Percentiles rank a stretch among this genome's conserved stretches.
Evolutionary conservation across 2,113 vertebrate genomes (phyloP).

Genomic region (Notarius quadriscutis): DNA sequence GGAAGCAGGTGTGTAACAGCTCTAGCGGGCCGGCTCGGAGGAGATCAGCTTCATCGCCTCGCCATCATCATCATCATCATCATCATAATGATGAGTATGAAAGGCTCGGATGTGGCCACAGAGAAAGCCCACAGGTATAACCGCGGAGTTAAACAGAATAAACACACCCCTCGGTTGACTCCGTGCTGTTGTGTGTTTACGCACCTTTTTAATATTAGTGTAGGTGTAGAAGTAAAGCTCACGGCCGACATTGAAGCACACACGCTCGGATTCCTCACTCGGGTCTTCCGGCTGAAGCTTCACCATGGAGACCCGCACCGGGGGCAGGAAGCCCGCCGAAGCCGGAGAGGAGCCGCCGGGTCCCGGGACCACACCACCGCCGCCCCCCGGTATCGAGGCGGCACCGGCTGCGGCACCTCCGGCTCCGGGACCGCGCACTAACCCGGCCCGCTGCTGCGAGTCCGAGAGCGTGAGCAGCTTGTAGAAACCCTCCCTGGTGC

Average conservation of each 20-base stretch:
- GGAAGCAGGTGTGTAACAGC: not conserved
- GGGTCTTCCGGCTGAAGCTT: slow-evolving; percentile 84
- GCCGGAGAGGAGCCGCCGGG: slow-evolving; percentile 78
- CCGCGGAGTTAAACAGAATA: not conserved
- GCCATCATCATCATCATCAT: not conserved
- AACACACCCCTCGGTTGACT: not conserved
- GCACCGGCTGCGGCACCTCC: slow-evolving; percentile 71
- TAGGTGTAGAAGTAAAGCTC: slow-evolving; percentile 90
- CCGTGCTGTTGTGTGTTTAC: slow-evolving; percentile 13
- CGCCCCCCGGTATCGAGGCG: slow-evolving; percentile 72
- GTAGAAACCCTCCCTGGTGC: slow-evolving; percentile 89
- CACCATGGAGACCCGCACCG: slow-evolving; percentile 87
- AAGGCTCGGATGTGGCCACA: not conserved
- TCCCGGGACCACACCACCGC: slow-evolving; percentile 75
- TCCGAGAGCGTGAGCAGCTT: slow-evolving; percentile 85
- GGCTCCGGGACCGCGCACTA: slow-evolving; percentile 74
- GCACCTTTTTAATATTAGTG: slow-evolving; percentile 82
- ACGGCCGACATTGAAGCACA: slow-evolving; percentile 89
- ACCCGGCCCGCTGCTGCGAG: slow-evolving; percentile 79
- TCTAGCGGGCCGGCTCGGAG: too few relatives aligned
- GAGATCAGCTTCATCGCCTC: not conserved
- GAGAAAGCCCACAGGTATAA: not conserved
- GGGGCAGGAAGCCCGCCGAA: slow-evolving; percentile 81
- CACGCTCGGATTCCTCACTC: slow-evolving; percentile 82
- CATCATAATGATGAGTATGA: not conserved